Evolutionary conservation across 2,113 vertebrate genomes (phyloP).

Genomic region (Catharus bicknelli): DNA sequence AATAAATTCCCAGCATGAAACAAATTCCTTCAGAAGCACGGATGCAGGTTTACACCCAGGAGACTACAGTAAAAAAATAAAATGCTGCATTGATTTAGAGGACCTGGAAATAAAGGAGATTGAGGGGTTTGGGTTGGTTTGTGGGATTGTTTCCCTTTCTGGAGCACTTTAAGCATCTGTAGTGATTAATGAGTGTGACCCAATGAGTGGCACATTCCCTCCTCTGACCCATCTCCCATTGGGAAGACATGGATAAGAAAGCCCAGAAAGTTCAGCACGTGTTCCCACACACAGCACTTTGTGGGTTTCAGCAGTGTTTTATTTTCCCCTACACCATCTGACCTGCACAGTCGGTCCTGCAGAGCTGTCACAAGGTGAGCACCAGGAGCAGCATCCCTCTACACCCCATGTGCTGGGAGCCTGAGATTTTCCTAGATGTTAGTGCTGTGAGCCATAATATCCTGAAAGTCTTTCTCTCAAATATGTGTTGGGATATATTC

Average conservation of each 20-base stretch:
- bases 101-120: not conserved
- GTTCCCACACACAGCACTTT: fast-evolving
- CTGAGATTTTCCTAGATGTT: not conserved
- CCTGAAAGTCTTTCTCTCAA: not conserved
- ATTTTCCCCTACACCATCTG: fast-evolving
- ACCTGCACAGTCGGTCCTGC: not conserved
- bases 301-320: not conserved
- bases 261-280: not conserved
- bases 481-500: not conserved
- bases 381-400: not conserved
- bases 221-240: not conserved
- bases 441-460: not conserved
- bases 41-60: not conserved
- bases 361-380: not conserved
- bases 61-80: not conserved
- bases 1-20: not conserved
- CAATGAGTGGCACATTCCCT: fast-evolving
- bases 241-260: not conserved
- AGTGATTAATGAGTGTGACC: not conserved
- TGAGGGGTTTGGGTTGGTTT: fast-evolving
- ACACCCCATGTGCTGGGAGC: not conserved
- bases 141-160: not conserved
- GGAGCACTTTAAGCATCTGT: fast-evolving
- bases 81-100: not conserved
- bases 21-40: not conserved